Evolutionary conservation across 1,140 invertebrate species (phyloP).

Genomic region (Drosophila carrolli): DNA sequence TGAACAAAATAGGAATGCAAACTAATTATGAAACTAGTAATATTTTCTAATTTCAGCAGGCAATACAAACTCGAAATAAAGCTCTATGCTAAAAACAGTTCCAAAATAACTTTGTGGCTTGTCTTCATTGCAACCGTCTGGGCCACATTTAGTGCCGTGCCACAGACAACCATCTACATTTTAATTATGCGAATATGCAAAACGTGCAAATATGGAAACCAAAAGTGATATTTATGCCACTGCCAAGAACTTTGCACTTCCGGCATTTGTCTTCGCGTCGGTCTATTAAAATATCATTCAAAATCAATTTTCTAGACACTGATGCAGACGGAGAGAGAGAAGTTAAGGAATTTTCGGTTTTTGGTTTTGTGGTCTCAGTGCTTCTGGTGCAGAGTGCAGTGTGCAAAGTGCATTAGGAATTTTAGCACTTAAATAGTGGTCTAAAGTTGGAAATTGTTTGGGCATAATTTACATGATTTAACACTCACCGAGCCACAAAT

Average conservation of each 20-base stretch:
- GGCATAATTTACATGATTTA: slow-evolving; percentile 66
- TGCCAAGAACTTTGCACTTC: slow-evolving; percentile 36
- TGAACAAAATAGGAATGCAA: background rate
- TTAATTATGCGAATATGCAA: slow-evolving; percentile 66
- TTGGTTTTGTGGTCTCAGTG: slow-evolving; percentile 49
- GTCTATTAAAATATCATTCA: slow-evolving; percentile 55
- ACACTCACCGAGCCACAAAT: slow-evolving; percentile 52
- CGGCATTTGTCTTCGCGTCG: slow-evolving; percentile 49
- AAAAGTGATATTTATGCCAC: slow-evolving; percentile 56
- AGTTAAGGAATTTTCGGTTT: slow-evolving; percentile 53
- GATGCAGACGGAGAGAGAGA: slow-evolving; percentile 26
- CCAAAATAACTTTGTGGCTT: slow-evolving; percentile 21
- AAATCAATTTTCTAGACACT: slow-evolving; percentile 71
- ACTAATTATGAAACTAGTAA: slow-evolving; percentile 2
- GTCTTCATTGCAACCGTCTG: slow-evolving; percentile 10
- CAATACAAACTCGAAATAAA: slow-evolving; percentile 10
- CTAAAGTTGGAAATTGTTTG: slow-evolving; percentile 40
- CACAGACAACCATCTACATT: slow-evolving; percentile 38
- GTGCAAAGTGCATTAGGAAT: slow-evolving; percentile 40
- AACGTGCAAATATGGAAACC: slow-evolving; percentile 72
- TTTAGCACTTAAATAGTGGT: slow-evolving; percentile 48
- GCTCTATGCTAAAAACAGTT: background rate
- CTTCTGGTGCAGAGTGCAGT: slow-evolving; percentile 48
- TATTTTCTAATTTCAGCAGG: background rate
- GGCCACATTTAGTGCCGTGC: slow-evolving; percentile 6